Base-by-base conservation (phyloP, 2,113 vertebrate genomes). In the Epinephelus cyanopodus region DNA sequence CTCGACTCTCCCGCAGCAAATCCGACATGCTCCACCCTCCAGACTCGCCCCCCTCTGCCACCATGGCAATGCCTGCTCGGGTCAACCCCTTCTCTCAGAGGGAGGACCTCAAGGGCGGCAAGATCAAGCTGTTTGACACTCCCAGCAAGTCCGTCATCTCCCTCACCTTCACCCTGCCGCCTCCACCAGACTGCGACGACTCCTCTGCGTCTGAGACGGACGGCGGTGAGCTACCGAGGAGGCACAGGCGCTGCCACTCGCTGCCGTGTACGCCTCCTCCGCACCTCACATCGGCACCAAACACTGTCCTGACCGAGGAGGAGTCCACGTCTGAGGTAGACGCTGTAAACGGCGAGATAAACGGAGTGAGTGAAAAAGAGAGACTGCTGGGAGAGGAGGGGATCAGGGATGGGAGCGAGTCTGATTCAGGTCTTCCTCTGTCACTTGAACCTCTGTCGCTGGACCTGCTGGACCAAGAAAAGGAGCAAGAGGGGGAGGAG, bases 11-110 rank as follows among this genome's bases (percentile, higher is more conserved):
- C 64, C 95, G 95, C 87, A 99, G 97, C 93, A 97, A 97, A 70
- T 98, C 97, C 0, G 97, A 98, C 77, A 87, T 97, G 94, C 95
- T 97, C 82, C 95, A 96, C 82, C 79, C 95, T 1, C 92, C 74
- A 11, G 90, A 89, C 60, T 83, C 87, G 1, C 90, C 94, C 0
- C 89, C 93, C 0, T 84, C 92, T 42, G 48, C 25, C 72, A 53
- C 63, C 27, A 15, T 60, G 42, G 96, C 96, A 4, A 92, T 25
- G 0, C 93, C 93, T 0, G 83, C 95, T 9, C 95, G 97, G 0
- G 81, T 99, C 86, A 99, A 99, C 91, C 98, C 98, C 52, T 99
- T 99, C 92, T 99, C 97, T 17, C 96, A 94, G 23, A 95, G 97
- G 2, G 95, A 99, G 90, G 98, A 99, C 90, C 96, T 99, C 61